Evolutionary conservation across 2,797 vertebrate genomes (phyloP), one percentile per base, ranked within the genome.

Genomic region (Catostomus latipinnis): DNA sequence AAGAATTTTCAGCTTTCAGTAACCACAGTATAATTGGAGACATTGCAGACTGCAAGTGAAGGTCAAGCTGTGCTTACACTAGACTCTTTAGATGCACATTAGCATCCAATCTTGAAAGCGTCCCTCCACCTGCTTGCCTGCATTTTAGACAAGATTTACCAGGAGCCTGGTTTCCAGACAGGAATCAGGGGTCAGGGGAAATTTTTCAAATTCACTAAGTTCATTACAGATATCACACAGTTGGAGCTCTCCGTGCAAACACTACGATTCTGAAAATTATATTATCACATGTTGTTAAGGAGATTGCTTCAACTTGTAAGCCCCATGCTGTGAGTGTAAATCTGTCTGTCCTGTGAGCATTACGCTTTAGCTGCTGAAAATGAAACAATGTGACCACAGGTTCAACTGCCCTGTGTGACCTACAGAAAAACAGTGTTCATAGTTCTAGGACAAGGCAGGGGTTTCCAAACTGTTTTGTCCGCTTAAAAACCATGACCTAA

Each of bases 251-350:
- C 65, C 6, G 10, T 52, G 49, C 7, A 52, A 52, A 52, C 54
- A 45, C 65, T 52, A 8, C 3, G 49, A 52, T 8, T 57, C 52
- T 1, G 49, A 52, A 52, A 52, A 52, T 52, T 8, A 52, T 52
- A 8, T 8, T 8, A 52, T 52, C 49, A 52, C 49, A 52, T 52
- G 49, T 52, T 52, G 8, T 52, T 8, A 52, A 9, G 49, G 8
- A 9, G 2, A 8, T 74, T 56, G 45, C 46, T 16, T 66, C 76
- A 88, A 84, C 86, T 85, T 86, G 82, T 87, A 80, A 79, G 80
- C 78, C 34, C 34, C 34, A 34, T 34, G 63, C 71, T 52, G 49
- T 52, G 10, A 52, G 10, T 10, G 10, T 52, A 52, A 52, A 9
- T 52, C 49, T 3, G 2, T 52, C 49, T 52, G 8, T 52, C 49